These are phyloP conservation scores for Stictonetta naevosa DNA, from an alignment of 2,113 vertebrate genomes.

Conservation along the genomic window DNA sequence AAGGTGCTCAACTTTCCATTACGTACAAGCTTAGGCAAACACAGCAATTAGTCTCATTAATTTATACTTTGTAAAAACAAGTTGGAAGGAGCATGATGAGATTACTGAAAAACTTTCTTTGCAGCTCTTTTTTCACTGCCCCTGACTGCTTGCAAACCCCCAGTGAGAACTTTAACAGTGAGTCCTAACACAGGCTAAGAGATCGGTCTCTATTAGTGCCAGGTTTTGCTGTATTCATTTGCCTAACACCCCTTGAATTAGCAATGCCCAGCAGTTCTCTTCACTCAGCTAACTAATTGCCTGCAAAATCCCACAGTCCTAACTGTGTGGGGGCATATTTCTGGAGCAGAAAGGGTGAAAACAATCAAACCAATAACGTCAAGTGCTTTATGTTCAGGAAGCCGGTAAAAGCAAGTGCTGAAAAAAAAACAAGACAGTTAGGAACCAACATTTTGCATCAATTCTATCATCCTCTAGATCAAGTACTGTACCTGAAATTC, in stretches of 20 bases:
- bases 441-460: background rate
- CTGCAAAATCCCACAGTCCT: background rate
- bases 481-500: background rate
- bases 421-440: constrained; percentile 10
- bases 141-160: background rate
- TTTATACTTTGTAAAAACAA: background rate
- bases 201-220: rapidly evolving
- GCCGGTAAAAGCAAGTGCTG: background rate
- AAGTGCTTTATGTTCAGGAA: background rate
- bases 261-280: background rate
- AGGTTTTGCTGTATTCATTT: rapidly evolving
- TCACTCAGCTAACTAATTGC: rapidly evolving
- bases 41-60: too few species aligned
- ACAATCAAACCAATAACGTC: background rate
- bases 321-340: background rate
- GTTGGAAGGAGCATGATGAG: background rate
- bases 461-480: background rate
- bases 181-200: background rate
- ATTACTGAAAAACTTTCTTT: too few species aligned
- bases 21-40: background rate
- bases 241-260: rapidly evolving
- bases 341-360: constrained; percentile 10
- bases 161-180: background rate
- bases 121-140: background rate
- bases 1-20: background rate